Percentiles rank a stretch among this genome's conserved stretches.
phyloP scores from a whole-genome alignment of 1,140 invertebrate species.

The Branchinecta lindahli region DNA sequence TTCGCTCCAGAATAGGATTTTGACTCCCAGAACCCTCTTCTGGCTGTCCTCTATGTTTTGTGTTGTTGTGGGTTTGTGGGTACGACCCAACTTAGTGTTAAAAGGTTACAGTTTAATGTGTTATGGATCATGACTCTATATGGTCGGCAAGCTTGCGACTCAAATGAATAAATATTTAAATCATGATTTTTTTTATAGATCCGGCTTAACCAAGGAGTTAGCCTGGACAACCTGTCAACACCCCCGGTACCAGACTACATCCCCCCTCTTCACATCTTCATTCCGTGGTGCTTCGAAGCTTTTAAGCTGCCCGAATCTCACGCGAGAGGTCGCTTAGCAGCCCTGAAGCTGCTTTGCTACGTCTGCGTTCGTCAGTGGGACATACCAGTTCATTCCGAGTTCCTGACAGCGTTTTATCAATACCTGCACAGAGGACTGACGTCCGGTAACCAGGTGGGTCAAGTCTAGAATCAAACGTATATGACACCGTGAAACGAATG shows the following conservation, averaged over 20 bases:
- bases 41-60: no score
- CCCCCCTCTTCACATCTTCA: slow-evolving; percentile 63
- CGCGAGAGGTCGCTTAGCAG: slow-evolving; percentile 56
- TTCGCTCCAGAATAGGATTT: no score
- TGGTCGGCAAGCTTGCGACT: no score
- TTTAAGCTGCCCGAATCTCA: slow-evolving; percentile 47
- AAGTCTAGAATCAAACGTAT: neutral
- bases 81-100: no score
- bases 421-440: slow-evolving; percentile 60
- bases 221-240: slow-evolving; percentile 52
- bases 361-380: slow-evolving; percentile 45
- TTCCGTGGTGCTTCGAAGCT: slow-evolving; percentile 76
- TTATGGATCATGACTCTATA: no score
- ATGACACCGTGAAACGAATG: no score
- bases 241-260: slow-evolving; percentile 51
- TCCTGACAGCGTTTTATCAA: slow-evolving; percentile 74
- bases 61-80: no score
- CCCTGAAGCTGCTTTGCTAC: slow-evolving; percentile 59
- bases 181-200: slow-evolving; percentile 33
- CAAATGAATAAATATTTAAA: neutral
- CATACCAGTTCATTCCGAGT: slow-evolving; percentile 42
- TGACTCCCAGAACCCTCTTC: no score
- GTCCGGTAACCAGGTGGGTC: slow-evolving; percentile 37
- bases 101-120: no score
- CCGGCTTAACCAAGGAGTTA: slow-evolving; percentile 57